Conservation (phyloP, 2,113 vertebrate genomes). For the Ctenodactylus gundi region DNA sequence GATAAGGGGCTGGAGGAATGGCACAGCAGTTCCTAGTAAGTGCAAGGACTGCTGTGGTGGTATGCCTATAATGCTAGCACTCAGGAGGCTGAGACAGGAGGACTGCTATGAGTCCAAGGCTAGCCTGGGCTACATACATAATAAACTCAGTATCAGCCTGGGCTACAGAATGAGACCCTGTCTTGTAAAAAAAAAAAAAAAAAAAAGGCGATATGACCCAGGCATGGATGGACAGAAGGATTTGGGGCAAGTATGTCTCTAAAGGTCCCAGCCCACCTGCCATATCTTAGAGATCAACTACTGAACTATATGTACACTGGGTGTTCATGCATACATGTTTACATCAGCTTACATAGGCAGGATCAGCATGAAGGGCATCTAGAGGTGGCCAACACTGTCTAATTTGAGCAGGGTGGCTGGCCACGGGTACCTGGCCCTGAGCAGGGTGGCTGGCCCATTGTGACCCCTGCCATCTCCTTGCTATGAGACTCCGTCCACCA, state of each 20-base stretch:
- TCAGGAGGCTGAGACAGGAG: background rate
- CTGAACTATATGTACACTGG: background rate
- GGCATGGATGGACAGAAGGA: background rate
- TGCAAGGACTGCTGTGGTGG: too few relatives aligned
- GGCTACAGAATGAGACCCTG: background rate
- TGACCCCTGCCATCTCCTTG: background rate
- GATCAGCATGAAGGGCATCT: rapidly evolving
- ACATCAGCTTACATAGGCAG: background rate
- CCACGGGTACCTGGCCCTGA: background rate
- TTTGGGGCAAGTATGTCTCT: background rate
- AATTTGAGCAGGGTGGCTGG: too few relatives aligned
- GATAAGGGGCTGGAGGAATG: too few relatives aligned
- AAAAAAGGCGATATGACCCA: background rate
- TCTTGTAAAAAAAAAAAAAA: background rate
- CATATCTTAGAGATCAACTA: background rate
- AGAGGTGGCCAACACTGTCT: too few relatives aligned
- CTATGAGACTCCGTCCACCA: background rate
- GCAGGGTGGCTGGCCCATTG: rapidly evolving
- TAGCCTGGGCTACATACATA: background rate
- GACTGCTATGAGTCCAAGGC: background rate
- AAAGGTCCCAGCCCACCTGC: too few relatives aligned
- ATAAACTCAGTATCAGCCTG: background rate
- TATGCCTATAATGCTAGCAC: background rate
- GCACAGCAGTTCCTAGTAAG: too few relatives aligned
- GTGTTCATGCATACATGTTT: rapidly evolving